Percentiles rank a stretch among this genome's conserved stretches.
phyloP scores from a whole-genome alignment of 1,140 invertebrate genomes.

The Phocides pigmalion region DNA sequence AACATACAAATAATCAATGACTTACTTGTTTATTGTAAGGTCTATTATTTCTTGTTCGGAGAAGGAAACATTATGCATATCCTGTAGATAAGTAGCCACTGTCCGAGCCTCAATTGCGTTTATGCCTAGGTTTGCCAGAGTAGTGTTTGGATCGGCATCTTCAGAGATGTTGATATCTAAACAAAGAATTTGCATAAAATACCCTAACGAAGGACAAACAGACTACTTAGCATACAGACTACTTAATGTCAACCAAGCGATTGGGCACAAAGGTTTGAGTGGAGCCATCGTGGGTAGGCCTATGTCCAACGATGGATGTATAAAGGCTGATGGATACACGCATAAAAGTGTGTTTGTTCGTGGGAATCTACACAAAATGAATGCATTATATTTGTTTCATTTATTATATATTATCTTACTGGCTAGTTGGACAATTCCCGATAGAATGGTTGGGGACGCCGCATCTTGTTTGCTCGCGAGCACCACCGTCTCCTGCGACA shows the following conservation, averaged over 20 bases:
- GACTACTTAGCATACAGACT: too few relatives aligned
- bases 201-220: too few relatives aligned
- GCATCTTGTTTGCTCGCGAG: background rate
- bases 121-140: background rate
- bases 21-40: slow-evolving; percentile 1
- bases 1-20: background rate
- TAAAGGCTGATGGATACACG: too few relatives aligned
- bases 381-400: too few relatives aligned
- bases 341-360: too few relatives aligned
- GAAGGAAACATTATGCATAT: background rate
- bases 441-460: background rate
- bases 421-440: background rate
- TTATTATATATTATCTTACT: slow-evolving; percentile 5
- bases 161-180: background rate
- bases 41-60: background rate
- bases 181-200: too few relatives aligned
- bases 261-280: too few relatives aligned
- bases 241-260: too few relatives aligned
- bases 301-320: too few relatives aligned
- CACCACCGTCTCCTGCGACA: background rate
- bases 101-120: background rate
- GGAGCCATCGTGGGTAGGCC: too few relatives aligned
- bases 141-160: background rate
- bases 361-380: too few relatives aligned
- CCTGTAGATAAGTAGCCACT: background rate